phyloP scores from a whole-genome alignment of 2,797 vertebrate species.

The Ctenosaura bakeri region DNA sequence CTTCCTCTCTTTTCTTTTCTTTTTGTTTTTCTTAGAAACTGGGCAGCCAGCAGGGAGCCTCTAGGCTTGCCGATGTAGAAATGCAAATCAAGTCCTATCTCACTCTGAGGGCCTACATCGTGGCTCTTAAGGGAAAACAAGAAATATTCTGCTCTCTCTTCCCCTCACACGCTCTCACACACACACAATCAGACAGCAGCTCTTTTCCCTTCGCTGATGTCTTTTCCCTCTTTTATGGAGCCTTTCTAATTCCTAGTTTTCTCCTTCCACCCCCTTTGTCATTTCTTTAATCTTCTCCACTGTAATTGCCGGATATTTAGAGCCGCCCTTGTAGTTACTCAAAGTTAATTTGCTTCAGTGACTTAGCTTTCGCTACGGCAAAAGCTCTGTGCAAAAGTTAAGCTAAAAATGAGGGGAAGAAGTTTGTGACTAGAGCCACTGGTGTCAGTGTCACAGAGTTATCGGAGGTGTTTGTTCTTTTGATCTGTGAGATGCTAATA shows the following conservation, averaged over 20 bases:
- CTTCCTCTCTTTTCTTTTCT: not conserved
- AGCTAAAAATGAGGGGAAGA: not conserved
- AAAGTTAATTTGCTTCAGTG: not conserved
- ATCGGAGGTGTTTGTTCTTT: slow-evolving; percentile 74
- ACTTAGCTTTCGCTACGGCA: not conserved
- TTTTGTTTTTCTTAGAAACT: not conserved
- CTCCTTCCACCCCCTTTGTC: not conserved
- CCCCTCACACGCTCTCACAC: too few relatives aligned
- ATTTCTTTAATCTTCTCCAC: not conserved
- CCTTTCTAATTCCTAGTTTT: slow-evolving; percentile 33
- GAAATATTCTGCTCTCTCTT: not conserved
- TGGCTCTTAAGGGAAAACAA: slow-evolving; percentile 30
- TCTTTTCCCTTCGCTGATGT: slow-evolving; percentile 31
- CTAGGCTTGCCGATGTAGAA: slow-evolving; percentile 25
- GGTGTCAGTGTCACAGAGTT: slow-evolving; percentile 48
- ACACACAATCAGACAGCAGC: not conserved
- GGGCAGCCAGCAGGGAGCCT: not conserved
- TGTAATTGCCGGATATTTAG: slow-evolving; percentile 35
- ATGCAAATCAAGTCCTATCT: slow-evolving; percentile 33
- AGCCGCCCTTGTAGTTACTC: not conserved
- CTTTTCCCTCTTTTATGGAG: slow-evolving; percentile 21
- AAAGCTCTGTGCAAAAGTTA: slow-evolving; percentile 21
- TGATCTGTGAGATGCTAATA: slow-evolving; percentile 76
- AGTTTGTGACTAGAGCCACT: slow-evolving; percentile 48
- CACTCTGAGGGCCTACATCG: not conserved